A percentile compares a stretch with the other conserved stretches of the same genome.
Conservation (phyloP, 2,888 invertebrate species). For the Apomyelois bistriatella region DNA sequence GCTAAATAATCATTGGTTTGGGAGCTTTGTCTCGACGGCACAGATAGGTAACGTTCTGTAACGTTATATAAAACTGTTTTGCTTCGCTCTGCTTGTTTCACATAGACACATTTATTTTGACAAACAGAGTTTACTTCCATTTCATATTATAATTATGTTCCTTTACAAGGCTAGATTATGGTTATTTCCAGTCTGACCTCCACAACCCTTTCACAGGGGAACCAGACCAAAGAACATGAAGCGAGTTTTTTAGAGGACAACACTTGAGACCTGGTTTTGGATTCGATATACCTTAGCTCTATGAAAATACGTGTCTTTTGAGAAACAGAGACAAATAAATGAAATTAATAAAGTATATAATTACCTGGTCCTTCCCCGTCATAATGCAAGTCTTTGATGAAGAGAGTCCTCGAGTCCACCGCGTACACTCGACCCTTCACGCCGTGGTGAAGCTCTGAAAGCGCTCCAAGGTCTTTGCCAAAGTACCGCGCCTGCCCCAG, state of each 20-base stretch:
- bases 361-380: conserved; percentile 94
- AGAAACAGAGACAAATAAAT: too few species aligned
- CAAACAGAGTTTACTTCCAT: too few species aligned
- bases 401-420: conserved; percentile 92
- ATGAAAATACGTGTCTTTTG: too few species aligned
- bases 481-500: conserved; percentile 75
- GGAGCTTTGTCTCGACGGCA: neutral
- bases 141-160: too few species aligned
- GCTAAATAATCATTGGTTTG: neutral
- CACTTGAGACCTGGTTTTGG: too few species aligned
- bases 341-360: neutral
- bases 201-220: too few species aligned
- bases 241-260: too few species aligned
- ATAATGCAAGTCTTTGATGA: conserved; percentile 92
- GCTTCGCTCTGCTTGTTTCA: neutral
- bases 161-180: too few species aligned
- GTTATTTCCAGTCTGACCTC: too few species aligned
- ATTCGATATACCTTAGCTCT: too few species aligned
- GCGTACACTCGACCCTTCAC: conserved; percentile 93
- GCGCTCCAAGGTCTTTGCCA: conserved; percentile 88
- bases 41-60: neutral
- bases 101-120: too few species aligned
- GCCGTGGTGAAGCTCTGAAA: conserved; percentile 89
- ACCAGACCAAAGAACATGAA: too few species aligned
- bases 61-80: neutral